Conservation (phyloP, 2,888 invertebrate species). For the Calameuta filiformis region DNA sequence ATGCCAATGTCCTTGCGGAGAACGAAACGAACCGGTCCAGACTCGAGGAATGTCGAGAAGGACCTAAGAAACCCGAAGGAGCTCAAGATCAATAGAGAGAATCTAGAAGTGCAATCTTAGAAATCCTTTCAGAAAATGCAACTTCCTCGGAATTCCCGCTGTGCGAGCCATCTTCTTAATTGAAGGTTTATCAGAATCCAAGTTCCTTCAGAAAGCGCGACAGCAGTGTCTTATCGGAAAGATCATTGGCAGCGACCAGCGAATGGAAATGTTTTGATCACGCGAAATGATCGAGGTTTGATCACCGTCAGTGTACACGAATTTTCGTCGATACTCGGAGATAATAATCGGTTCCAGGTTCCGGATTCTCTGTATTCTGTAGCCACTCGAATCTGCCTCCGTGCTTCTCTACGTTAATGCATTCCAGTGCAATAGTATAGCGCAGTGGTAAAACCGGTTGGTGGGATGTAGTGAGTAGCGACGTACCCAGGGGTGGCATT, state of each 20-base stretch:
- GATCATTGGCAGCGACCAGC: not conserved
- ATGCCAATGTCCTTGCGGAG: not conserved
- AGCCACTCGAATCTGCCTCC: not conserved
- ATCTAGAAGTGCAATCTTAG: not conserved
- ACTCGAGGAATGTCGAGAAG: not conserved
- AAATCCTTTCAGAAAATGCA: not conserved
- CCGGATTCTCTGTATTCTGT: not conserved
- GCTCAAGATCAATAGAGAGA: not conserved
- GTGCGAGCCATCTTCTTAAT: not conserved
- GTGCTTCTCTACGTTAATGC: not conserved
- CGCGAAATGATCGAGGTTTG: not conserved
- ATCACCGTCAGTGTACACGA: not conserved
- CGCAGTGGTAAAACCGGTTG: not conserved
- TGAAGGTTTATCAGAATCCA: not conserved
- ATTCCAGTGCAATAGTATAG: not conserved
- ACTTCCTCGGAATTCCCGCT: not conserved
- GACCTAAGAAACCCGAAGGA: not conserved
- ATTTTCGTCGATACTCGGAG: not conserved
- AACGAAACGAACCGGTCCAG: not conserved
- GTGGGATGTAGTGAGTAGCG: slow-evolving; percentile 13
- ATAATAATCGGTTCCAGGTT: not conserved
- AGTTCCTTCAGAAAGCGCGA: not conserved
- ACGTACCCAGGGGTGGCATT: slow-evolving; percentile 48
- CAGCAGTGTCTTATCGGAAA: not conserved
- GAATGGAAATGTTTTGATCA: not conserved